Evolutionary conservation across 2,888 invertebrate genomes (phyloP).

Genomic region (Temnothorax rugatulus): DNA sequence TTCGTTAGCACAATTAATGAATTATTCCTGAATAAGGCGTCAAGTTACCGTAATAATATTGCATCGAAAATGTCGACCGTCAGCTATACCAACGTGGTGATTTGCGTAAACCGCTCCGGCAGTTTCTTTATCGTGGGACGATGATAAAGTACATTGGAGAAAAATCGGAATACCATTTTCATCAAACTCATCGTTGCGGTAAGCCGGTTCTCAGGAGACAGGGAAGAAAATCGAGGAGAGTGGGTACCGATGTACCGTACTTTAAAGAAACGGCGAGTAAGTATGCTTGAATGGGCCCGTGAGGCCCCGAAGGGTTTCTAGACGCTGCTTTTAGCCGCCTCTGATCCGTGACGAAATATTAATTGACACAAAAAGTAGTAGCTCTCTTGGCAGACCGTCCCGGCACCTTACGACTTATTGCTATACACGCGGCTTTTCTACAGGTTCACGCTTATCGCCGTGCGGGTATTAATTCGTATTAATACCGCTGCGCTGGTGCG

Average conservation of each 20-base stretch:
- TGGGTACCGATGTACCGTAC: slow-evolving; percentile 57
- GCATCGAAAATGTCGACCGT: neutral
- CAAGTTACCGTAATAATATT: neutral
- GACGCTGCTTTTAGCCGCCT: slow-evolving; percentile 74
- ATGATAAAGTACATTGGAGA: slow-evolving; percentile 3
- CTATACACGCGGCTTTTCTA: slow-evolving; percentile 53
- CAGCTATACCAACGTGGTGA: neutral
- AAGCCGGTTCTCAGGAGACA: slow-evolving; percentile 27
- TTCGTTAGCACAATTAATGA: slow-evolving; percentile 28
- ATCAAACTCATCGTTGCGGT: neutral
- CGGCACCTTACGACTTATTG: slow-evolving; percentile 64
- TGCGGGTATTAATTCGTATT: slow-evolving; percentile 67
- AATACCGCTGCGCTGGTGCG: slow-evolving; percentile 52
- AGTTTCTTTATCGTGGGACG: neutral
- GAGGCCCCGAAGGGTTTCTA: slow-evolving; percentile 67
- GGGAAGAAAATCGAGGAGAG: slow-evolving; percentile 59
- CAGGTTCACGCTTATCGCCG: slow-evolving; percentile 34
- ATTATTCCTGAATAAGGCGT: slow-evolving; percentile 1
- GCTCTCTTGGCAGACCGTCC: slow-evolving; percentile 56
- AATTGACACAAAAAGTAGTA: slow-evolving; percentile 82
- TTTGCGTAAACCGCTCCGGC: slow-evolving; percentile 27
- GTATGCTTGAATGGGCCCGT: slow-evolving; percentile 63
- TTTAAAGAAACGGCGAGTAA: slow-evolving; percentile 60
- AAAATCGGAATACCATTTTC: slow-evolving; percentile 25
- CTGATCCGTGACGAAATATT: slow-evolving; percentile 82